phyloP scores from a whole-genome alignment of 2,113 vertebrate species.

The Mesoclemmys tuberculata region DNA sequence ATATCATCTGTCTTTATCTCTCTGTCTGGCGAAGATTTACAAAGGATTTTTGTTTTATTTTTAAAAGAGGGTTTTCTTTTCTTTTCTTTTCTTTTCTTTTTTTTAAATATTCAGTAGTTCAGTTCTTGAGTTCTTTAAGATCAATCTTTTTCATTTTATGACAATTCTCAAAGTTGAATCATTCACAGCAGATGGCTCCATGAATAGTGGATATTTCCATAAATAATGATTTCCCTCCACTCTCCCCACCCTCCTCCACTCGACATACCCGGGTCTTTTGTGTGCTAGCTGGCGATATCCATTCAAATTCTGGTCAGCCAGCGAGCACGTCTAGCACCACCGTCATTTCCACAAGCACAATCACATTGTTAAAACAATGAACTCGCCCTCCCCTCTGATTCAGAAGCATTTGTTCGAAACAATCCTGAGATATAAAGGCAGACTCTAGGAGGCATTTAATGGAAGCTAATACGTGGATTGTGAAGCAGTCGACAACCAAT shows the following conservation, averaged over 20 bases:
- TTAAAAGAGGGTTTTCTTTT: conserved; percentile 13
- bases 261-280: conserved; percentile 65
- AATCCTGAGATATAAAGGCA: not conserved
- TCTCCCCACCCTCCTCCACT: conserved; percentile 65
- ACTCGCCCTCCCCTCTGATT: conserved; percentile 40
- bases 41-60: not conserved
- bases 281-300: conserved; percentile 41
- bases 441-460: not conserved
- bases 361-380: conserved; percentile 63
- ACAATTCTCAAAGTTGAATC: conserved; percentile 63
- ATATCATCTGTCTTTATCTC: conserved; percentile 54
- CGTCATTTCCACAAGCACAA: conserved; percentile 60
- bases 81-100: not conserved
- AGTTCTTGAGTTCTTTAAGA: conserved; percentile 42
- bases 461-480: not conserved
- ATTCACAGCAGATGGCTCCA: conserved; percentile 64
- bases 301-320: conserved; percentile 67
- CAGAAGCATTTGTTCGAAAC: not conserved
- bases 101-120: conserved; percentile 14
- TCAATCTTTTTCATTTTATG: conserved; percentile 62
- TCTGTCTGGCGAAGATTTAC: conserved; percentile 50
- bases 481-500: not conserved
- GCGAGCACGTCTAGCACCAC: conserved; percentile 55
- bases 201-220: conserved; percentile 70
- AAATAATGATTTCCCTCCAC: conserved; percentile 68